phyloP scores from a whole-genome alignment of 2,888 invertebrate species.

The Orchesella flavescens region DNA sequence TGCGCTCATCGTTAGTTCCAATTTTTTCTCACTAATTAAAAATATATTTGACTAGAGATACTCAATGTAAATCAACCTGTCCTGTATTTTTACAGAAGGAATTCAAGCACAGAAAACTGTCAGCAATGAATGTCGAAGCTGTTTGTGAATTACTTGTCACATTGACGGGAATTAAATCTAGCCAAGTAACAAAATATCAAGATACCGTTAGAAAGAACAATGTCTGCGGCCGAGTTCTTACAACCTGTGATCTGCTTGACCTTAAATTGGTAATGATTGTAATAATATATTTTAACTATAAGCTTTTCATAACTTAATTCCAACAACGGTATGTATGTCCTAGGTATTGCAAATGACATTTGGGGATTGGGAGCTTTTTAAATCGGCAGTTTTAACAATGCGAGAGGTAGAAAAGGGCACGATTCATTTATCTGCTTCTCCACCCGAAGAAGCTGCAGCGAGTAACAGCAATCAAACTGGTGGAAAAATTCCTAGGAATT shows the following conservation, averaged over 20 bases:
- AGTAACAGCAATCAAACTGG: constrained; percentile 24
- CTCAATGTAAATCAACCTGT: too few relatives aligned
- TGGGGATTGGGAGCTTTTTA: constrained; percentile 97
- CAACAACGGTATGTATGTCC: too few relatives aligned
- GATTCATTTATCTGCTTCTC: constrained; percentile 21
- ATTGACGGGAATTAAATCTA: constrained; percentile 81
- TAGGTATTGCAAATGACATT: constrained; percentile 89
- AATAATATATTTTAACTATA: too few relatives aligned
- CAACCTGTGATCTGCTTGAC: constrained; percentile 90
- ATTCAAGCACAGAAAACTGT: constrained; percentile 81
- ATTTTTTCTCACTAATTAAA: constrained; percentile 1
- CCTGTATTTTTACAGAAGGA: constrained; percentile 80
- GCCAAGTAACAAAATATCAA: constrained; percentile 77
- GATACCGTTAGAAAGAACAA: constrained; percentile 78
- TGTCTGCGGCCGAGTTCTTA: constrained; percentile 78
- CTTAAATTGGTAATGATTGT: constrained; percentile 86
- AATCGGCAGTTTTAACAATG: constrained; percentile 84
- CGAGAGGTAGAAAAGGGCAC: constrained; percentile 78
- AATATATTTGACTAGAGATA: too few relatives aligned
- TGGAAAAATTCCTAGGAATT: constrained; percentile 50
- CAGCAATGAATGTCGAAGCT: constrained; percentile 82
- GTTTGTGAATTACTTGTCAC: constrained; percentile 83
- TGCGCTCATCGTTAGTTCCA: constrained; percentile 49
- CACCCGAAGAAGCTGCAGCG: constrained; percentile 43
- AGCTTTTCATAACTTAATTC: too few relatives aligned